Conservation (phyloP, 1,140 invertebrate genomes). For the Listronotus bonariensis region DNA sequence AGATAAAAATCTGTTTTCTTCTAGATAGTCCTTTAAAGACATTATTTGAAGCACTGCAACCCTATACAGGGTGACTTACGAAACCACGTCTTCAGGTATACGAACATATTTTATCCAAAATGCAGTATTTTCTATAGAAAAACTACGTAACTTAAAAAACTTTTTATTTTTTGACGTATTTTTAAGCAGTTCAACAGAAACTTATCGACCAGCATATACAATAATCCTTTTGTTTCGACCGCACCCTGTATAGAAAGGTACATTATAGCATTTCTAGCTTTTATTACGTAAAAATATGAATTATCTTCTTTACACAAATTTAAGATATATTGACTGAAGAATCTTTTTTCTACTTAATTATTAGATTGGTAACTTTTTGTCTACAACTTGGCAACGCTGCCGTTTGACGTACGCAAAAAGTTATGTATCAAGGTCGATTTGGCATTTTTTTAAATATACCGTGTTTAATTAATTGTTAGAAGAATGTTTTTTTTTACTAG, state of each 20-base stretch:
- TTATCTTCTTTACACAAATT: slow-evolving; percentile 30
- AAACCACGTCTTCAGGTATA: slow-evolving; percentile 3
- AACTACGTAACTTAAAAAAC: background rate
- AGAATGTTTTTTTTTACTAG: no score
- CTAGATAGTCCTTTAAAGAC: slow-evolving; percentile 7
- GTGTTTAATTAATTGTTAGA: no score
- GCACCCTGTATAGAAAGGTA: slow-evolving; percentile 13
- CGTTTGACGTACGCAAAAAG: background rate
- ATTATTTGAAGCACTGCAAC: slow-evolving; percentile 15
- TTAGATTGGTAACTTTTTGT: slow-evolving; percentile 6
- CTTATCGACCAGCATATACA: background rate
- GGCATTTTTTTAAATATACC: background rate
- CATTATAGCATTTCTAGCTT: slow-evolving; percentile 17
- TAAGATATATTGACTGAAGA: slow-evolving; percentile 26
- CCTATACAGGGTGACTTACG: slow-evolving; percentile 11
- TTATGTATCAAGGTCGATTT: background rate
- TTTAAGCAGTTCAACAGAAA: background rate
- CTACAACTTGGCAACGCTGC: background rate
- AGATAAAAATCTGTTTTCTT: background rate
- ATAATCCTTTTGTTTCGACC: slow-evolving; percentile 6
- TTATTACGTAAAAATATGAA: slow-evolving; percentile 24
- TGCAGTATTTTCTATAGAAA: background rate
- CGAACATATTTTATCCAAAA: background rate
- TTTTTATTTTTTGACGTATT: slow-evolving; percentile 5
- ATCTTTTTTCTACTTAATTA: slow-evolving; percentile 20